Conservation (phyloP, 2,797 vertebrate genomes). For the Dromococcyx pavoninus region DNA sequence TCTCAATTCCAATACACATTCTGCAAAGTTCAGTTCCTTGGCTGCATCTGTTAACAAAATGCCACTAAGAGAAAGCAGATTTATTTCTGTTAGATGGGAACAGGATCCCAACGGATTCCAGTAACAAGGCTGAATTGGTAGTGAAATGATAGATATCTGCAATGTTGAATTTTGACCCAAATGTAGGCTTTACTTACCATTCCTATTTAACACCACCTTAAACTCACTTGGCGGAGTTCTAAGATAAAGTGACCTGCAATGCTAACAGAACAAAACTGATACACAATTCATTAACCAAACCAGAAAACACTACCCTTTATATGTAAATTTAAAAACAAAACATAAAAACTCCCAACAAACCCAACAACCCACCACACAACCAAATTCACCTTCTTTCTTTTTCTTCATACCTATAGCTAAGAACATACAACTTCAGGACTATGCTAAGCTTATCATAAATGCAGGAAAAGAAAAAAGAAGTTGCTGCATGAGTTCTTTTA, state of each 20-base stretch:
- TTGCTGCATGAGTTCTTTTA: neutral
- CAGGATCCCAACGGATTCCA: neutral
- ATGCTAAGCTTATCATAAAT: neutral
- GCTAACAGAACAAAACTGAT: neutral
- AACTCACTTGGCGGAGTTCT: neutral
- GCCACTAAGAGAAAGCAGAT: slow-evolving; percentile 36
- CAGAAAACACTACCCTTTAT: neutral
- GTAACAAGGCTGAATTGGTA: neutral
- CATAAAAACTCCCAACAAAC: neutral
- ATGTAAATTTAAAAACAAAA: neutral
- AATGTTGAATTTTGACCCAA: neutral
- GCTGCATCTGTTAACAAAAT: slow-evolving; percentile 33
- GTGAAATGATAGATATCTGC: neutral
- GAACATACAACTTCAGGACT: neutral
- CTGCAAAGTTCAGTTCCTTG: neutral
- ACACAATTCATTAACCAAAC: neutral
- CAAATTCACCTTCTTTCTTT: neutral
- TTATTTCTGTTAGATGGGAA: slow-evolving; percentile 9
- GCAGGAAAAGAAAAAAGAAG: neutral
- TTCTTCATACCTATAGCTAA: neutral
- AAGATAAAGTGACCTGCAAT: neutral
- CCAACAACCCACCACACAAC: neutral
- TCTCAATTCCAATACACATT: neutral
- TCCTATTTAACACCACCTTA: neutral
- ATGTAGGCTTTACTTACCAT: neutral